Evolutionary conservation across 2,113 vertebrate genomes (phyloP).

Genomic region (Pseudolaguvia tuberculata): DNA sequence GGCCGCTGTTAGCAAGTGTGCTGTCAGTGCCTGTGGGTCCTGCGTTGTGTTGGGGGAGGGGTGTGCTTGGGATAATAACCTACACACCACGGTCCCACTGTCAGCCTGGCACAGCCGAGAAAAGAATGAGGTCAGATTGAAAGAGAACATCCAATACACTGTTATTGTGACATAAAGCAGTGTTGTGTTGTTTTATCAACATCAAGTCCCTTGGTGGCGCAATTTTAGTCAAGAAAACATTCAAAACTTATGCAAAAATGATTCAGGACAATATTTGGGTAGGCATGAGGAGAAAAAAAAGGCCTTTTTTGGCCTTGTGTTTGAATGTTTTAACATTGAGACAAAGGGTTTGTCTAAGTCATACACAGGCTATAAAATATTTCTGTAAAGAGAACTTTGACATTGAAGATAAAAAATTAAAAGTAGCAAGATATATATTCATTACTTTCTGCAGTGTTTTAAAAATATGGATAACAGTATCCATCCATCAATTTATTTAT

Average conservation of each 20-base stretch:
- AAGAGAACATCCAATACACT: conserved; percentile 21
- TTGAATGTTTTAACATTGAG: neutral
- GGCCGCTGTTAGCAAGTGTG: conserved; percentile 19
- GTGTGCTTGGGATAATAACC: conserved; percentile 6
- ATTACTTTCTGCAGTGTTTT: neutral
- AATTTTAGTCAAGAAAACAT: neutral
- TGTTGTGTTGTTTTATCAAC: neutral
- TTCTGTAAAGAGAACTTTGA: too few species aligned
- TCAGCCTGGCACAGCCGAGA: conserved; percentile 25
- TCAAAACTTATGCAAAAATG: conserved; percentile 12
- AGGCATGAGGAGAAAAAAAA: neutral
- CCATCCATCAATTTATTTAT: neutral
- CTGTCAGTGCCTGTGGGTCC: conserved; percentile 32
- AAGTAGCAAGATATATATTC: neutral
- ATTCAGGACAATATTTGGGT: neutral
- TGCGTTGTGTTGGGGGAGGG: conserved; percentile 34
- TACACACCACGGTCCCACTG: conserved; percentile 23
- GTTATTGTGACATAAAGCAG: conserved; percentile 28
- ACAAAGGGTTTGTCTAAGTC: neutral
- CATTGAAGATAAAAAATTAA: neutral
- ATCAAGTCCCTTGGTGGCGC: neutral
- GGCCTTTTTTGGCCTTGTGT: neutral
- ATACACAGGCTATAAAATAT: too few species aligned
- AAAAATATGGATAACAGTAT: neutral
- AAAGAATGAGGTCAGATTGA: conserved; percentile 31